Percentiles rank a stretch among this genome's conserved stretches.
phyloP scores from a whole-genome alignment of 1,140 invertebrate genomes.

The Catajapyx aquilonaris region DNA sequence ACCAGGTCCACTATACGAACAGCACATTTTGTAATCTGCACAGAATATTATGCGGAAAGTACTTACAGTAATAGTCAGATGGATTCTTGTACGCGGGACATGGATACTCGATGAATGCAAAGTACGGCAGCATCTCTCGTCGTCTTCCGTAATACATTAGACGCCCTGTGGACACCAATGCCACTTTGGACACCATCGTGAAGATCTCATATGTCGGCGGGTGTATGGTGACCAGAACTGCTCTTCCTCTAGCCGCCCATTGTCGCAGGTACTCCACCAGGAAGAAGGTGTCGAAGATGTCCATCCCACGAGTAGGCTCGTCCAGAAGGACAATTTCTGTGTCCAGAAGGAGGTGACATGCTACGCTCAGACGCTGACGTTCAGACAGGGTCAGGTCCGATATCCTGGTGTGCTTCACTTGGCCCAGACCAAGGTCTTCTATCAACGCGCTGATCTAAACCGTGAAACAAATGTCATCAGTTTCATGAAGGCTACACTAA shows the following conservation, averaged over 20 bases:
- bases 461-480: too few species aligned
- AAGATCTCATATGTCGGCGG: constrained; percentile 90
- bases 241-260: constrained; percentile 57
- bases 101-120: constrained; percentile 79
- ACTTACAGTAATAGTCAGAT: constrained; percentile 84
- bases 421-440: constrained; percentile 71
- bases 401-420: constrained; percentile 56
- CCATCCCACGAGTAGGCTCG: constrained; percentile 77
- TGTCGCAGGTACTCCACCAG: constrained; percentile 80
- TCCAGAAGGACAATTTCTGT: constrained; percentile 17
- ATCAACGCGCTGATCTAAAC: constrained; percentile 66
- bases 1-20: constrained; percentile 61
- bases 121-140: constrained; percentile 77
- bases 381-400: constrained; percentile 65
- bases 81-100: constrained; percentile 92
- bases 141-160: constrained; percentile 76
- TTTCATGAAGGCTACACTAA: too few species aligned
- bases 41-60: constrained; percentile 5
- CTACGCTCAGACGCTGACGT: constrained; percentile 58
- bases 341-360: constrained; percentile 53
- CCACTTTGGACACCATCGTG: constrained; percentile 73
- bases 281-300: constrained; percentile 92
- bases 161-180: constrained; percentile 66
- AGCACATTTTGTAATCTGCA: constrained; percentile 2
- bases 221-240: constrained; percentile 48